Percentiles rank a stretch among this genome's conserved stretches.
Conservation (phyloP, 2,113 vertebrate species). For the Daphoenositta chrysoptera region DNA sequence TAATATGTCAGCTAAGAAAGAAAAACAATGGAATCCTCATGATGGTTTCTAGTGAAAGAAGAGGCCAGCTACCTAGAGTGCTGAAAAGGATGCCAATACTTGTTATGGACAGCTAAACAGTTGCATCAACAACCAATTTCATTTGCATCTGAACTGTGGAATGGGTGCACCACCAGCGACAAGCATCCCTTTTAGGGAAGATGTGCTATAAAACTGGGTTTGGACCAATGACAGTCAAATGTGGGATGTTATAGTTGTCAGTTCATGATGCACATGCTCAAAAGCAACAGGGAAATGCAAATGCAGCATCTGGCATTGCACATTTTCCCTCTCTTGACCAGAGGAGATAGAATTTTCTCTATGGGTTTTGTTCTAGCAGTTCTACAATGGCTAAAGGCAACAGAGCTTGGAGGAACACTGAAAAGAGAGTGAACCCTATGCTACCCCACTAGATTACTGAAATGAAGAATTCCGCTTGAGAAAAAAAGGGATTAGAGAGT, state of each 20-base stretch:
- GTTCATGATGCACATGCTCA: not conserved
- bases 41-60: not conserved
- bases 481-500: not conserved
- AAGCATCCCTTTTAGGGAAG: not conserved
- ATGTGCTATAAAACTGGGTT: not conserved
- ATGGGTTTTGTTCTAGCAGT: not conserved
- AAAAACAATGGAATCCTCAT: not conserved
- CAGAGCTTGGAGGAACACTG: not conserved
- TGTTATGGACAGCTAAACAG: not conserved
- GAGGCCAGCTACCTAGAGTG: not conserved
- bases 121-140: not conserved
- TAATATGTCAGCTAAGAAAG: not conserved
- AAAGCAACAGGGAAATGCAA: not conserved
- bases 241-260: not conserved
- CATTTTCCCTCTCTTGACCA: not conserved
- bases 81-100: not conserved
- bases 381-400: not conserved
- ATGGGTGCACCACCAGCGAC: not conserved
- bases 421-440: not conserved
- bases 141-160: not conserved
- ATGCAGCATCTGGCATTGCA: not conserved
- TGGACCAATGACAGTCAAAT: not conserved
- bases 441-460: not conserved
- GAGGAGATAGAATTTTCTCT: not conserved
- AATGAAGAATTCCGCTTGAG: not conserved